Conservation (phyloP, 2,797 vertebrate species). For the Rhinella marina region DNA sequence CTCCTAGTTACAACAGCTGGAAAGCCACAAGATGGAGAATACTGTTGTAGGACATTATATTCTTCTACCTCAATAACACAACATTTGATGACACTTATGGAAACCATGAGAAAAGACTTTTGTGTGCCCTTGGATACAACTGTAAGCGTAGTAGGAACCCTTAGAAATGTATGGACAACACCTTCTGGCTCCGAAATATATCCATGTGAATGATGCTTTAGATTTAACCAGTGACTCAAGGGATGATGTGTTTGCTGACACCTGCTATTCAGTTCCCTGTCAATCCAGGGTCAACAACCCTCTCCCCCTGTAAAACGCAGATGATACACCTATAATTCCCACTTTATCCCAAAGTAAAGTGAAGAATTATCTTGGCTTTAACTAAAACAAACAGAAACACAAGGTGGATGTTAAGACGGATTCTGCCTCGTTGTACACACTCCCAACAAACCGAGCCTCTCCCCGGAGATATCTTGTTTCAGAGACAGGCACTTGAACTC, state of each 20-base stretch:
- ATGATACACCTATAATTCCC: not conserved
- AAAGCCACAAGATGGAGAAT: no score
- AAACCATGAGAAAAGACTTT: no score
- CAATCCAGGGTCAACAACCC: not conserved
- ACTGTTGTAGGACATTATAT: no score
- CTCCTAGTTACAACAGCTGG: no score
- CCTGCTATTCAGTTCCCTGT: not conserved
- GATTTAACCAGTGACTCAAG: not conserved
- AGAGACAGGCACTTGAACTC: conserved; percentile 56
- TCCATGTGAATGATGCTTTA: not conserved
- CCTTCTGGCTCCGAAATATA: no score
- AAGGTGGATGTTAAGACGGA: conserved; percentile 35
- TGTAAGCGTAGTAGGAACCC: no score
- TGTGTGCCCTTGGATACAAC: no score
- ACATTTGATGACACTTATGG: no score
- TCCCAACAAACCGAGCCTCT: not conserved
- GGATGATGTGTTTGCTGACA: not conserved
- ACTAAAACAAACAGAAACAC: conserved; percentile 30
- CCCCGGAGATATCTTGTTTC: conserved; percentile 38
- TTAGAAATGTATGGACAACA: no score
- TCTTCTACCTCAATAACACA: no score
- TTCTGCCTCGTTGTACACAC: conserved; percentile 20
- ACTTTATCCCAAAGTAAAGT: not conserved
- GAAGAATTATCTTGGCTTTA: not conserved
- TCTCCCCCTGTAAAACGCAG: not conserved